These are phyloP conservation scores for Drosophila macrospina DNA, from an alignment of 2,888 invertebrate species.

Conservation along the genomic window DNA sequence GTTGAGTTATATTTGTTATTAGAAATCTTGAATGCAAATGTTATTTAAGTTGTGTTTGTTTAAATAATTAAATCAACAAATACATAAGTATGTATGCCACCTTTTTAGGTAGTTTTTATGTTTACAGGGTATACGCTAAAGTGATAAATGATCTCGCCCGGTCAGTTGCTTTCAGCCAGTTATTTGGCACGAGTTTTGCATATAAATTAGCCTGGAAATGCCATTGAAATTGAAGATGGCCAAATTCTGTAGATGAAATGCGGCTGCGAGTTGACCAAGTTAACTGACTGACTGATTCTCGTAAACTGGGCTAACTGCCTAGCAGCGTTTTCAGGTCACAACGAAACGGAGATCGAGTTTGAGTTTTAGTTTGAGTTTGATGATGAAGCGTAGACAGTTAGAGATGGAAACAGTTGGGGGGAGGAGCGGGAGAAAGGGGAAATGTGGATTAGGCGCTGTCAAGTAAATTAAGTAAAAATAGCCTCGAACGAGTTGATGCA, in stretches of 20 bases:
- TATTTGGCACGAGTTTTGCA: constrained; percentile 72
- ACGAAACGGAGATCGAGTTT: constrained; percentile 63
- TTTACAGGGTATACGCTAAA: constrained; percentile 40
- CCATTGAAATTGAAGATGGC: constrained; percentile 56
- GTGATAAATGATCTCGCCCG: constrained; percentile 74
- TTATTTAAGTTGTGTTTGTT: too few relatives aligned
- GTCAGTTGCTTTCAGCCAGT: constrained; percentile 54
- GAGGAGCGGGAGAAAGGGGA: neutral
- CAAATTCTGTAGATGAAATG: constrained; percentile 36
- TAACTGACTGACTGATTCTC: constrained; percentile 35
- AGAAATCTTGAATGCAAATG: too few relatives aligned
- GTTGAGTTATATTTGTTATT: too few relatives aligned
- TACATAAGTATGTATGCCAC: too few relatives aligned
- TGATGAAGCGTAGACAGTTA: constrained; percentile 28
- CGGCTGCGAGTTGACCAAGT: constrained; percentile 28
- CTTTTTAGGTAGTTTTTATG: neutral
- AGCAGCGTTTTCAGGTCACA: constrained; percentile 66
- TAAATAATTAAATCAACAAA: too few relatives aligned
- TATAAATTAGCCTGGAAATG: constrained; percentile 74
- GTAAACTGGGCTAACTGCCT: constrained; percentile 71
- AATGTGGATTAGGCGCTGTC: constrained; percentile 41
- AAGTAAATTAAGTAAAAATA: constrained; percentile 75
- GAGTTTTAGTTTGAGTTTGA: constrained; percentile 28
- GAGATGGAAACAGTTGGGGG: constrained; percentile 3
- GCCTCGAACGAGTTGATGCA: constrained; percentile 36